phyloP scores from a whole-genome alignment of 2,113 vertebrate species.

The Lonchura striata region DNA sequence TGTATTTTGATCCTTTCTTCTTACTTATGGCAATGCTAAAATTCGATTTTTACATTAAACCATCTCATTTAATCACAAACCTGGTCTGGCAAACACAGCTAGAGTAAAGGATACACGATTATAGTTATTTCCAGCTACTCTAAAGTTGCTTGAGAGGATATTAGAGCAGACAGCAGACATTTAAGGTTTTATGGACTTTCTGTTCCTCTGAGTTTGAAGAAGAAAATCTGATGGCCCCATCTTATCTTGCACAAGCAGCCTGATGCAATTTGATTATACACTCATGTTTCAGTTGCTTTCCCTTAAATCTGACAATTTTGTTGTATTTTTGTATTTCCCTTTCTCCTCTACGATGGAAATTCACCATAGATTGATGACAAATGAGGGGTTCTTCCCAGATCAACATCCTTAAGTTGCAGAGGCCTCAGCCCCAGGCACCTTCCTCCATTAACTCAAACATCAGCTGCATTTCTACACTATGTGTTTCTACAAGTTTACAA shows the following conservation, averaged over 20 bases:
- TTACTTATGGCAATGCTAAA: not conserved
- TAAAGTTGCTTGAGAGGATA: not conserved
- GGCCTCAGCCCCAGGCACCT: not conserved
- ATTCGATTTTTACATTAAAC: not conserved
- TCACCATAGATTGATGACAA: not conserved
- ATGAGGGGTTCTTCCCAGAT: not conserved
- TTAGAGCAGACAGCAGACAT: not conserved
- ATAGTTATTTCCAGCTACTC: not conserved
- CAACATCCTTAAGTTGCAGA: not conserved
- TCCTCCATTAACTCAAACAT: not conserved
- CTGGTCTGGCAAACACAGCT: not conserved
- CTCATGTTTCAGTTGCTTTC: not conserved
- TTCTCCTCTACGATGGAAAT: not conserved
- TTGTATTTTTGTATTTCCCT: not conserved
- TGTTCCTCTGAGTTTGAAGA: not conserved
- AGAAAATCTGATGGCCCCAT: accelerated
- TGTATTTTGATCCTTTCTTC: not conserved
- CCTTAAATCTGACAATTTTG: not conserved
- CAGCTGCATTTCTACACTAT: not conserved
- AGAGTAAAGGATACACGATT: not conserved
- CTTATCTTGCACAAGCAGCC: not conserved
- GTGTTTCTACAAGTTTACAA: accelerated
- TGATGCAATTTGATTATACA: not conserved
- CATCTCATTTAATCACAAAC: not conserved
- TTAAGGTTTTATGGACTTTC: not conserved